Base-by-base conservation (phyloP, 1,140 invertebrate species). In the Nasonia longicornis region DNA sequence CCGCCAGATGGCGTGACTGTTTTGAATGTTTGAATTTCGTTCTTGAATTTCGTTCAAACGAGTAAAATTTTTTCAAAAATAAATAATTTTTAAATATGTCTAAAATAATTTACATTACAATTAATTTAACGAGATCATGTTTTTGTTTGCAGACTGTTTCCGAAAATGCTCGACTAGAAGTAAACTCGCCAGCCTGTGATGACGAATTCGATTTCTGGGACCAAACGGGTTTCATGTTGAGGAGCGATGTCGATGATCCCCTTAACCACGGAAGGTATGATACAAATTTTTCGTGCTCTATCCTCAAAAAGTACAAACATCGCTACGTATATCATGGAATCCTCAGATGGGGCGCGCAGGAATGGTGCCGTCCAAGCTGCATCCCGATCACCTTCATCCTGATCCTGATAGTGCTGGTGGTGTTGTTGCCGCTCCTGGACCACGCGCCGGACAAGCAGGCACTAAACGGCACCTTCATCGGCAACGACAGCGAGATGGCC, bases 321-420 rank as follows among this genome's bases (percentile, higher is more conserved):
- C 31, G 4, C 31, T 35, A 35, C 8, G 1, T 7, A 42, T 0
- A 6, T 10, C 14, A 83, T 26, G 78, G 70, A 29, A 69, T 83
- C 76, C 84, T 52, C 80, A 91, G 90, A 84, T 92, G 92, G 91
- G 86, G 91, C 84, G 89, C 92, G 82, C 87, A 92, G 87, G 90
- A 91, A 69, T 94, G 93, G 94, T 95, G 95, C 88, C 92, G 93
- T 75, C 95, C 95, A 11, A 95, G 95, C 64, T 96, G 95, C 87
- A 95, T 96, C 84, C 95, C 95, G 26, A 95, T 96, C 63, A 94
- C 94, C 20, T 93, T 96, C 86, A 95, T 96, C 76, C 91, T 95
- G 83, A 89, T 95, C 35, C 87, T 96, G 75, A 95, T 96, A 80
- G 93, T 96, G 45, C 89, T 96, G 52, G 95, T 96, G 42, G 95